Conservation (phyloP, 2,888 invertebrate species). For the Aphodius granarius region DNA sequence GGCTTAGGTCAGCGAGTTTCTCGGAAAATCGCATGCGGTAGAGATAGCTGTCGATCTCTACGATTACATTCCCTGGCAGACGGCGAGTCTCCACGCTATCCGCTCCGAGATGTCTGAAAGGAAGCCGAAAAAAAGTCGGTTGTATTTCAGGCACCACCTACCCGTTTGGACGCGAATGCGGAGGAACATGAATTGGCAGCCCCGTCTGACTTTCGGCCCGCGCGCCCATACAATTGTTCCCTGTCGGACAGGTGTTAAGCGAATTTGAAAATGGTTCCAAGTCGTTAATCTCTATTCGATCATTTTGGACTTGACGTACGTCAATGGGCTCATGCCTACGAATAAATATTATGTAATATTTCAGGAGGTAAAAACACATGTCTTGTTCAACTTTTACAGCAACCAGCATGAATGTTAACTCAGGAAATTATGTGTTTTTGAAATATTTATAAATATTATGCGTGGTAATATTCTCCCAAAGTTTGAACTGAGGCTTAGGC, state of each 20-base stretch:
- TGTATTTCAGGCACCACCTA: background rate
- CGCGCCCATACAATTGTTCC: background rate
- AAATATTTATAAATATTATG: too few species aligned
- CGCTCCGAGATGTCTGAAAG: background rate
- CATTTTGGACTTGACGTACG: background rate
- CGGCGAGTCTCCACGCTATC: background rate
- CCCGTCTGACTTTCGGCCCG: too few species aligned
- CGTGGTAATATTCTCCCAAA: too few species aligned
- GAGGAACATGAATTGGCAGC: background rate
- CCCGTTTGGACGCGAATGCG: background rate
- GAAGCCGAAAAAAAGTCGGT: background rate
- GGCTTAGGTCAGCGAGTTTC: background rate
- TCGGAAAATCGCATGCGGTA: background rate
- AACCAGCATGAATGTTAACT: too few species aligned
- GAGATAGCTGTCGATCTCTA: background rate
- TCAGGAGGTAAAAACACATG: background rate
- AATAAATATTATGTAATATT: background rate
- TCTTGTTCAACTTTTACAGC: too few species aligned
- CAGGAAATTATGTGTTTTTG: too few species aligned
- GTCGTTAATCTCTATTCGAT: background rate
- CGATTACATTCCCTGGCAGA: background rate
- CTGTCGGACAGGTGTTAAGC: background rate
- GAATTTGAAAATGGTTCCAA: background rate
- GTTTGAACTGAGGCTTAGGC: too few species aligned
- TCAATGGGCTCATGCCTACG: background rate